phyloP scores from a whole-genome alignment of 2,888 invertebrate genomes.

The Eristalis arbustorum region DNA sequence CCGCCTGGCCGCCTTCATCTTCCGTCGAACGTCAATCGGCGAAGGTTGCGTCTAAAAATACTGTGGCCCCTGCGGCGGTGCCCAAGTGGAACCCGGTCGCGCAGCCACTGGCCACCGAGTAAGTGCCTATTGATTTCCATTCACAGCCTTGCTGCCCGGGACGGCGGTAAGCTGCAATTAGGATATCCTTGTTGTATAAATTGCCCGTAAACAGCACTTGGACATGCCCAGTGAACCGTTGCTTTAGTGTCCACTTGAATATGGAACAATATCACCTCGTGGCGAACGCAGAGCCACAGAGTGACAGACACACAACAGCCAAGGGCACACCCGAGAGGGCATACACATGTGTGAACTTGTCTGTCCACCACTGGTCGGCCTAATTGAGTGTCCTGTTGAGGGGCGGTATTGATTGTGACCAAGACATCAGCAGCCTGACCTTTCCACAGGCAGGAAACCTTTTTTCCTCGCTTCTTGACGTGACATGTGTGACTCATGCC shows the following conservation, averaged over 20 bases:
- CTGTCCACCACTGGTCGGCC: background rate
- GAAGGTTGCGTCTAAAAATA: conserved; percentile 36
- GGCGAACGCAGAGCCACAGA: background rate
- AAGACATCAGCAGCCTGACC: conserved; percentile 21
- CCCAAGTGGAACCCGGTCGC: background rate
- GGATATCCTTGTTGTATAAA: conserved; percentile 41
- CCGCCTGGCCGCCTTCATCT: no score
- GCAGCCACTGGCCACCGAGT: conserved; percentile 16
- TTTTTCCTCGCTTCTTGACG: background rate
- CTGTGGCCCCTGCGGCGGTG: background rate
- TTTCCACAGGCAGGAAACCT: background rate
- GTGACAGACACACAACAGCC: background rate
- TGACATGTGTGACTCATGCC: background rate
- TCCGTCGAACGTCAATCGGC: conserved; percentile 5
- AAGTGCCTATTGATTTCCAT: conserved; percentile 55
- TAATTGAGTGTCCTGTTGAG: conserved; percentile 6
- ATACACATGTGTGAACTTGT: background rate
- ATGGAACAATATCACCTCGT: conserved; percentile 1
- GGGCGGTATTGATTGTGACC: conserved; percentile 21
- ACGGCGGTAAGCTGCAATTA: conserved; percentile 45
- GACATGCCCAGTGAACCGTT: conserved; percentile 48
- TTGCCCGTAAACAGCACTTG: conserved; percentile 59
- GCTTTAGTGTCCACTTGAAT: conserved; percentile 19
- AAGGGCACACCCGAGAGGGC: background rate
- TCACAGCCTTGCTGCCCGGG: background rate